phyloP scores from a whole-genome alignment of 2,797 vertebrate species.

The Botia almorhae region DNA sequence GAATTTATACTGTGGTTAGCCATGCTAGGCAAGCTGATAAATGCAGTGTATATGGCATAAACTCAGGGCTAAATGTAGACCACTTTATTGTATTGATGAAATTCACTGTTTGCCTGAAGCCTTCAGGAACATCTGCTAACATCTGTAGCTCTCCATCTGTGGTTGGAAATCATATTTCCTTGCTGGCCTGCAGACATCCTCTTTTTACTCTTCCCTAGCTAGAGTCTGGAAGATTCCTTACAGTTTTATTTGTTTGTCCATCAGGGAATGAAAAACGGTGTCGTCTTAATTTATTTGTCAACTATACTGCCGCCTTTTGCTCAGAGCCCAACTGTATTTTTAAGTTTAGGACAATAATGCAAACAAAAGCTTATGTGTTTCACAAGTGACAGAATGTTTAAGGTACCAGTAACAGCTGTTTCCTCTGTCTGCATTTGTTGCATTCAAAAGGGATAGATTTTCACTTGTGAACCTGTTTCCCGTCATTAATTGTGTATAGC shows the following conservation, averaged over 20 bases:
- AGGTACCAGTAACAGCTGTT: slow-evolving; percentile 49
- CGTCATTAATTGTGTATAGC: slow-evolving; percentile 37
- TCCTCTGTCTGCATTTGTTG: slow-evolving; percentile 7
- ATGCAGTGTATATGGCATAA: slow-evolving; percentile 45
- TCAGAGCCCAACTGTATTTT: not conserved
- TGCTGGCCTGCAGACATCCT: slow-evolving; percentile 8
- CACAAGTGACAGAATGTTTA: slow-evolving; percentile 33
- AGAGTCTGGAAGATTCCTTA: slow-evolving; percentile 13
- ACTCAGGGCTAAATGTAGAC: slow-evolving; percentile 72
- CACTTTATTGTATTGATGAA: slow-evolving; percentile 58
- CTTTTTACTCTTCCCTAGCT: slow-evolving; percentile 5
- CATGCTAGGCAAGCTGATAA: slow-evolving; percentile 10
- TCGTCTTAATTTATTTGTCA: slow-evolving; percentile 43
- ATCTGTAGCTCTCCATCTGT: slow-evolving; percentile 29
- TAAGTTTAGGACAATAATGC: not conserved
- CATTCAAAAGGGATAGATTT: slow-evolving; percentile 54
- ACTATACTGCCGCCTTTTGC: slow-evolving; percentile 1
- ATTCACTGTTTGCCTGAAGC: slow-evolving; percentile 20
- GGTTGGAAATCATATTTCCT: slow-evolving; percentile 27
- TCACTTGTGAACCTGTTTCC: slow-evolving; percentile 35
- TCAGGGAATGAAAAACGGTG: slow-evolving; percentile 31
- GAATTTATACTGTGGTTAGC: slow-evolving; percentile 18
- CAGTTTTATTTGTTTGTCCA: slow-evolving; percentile 16
- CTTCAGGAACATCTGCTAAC: slow-evolving; percentile 15
- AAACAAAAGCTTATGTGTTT: slow-evolving; percentile 17